Evolutionary conservation across 2,888 invertebrate species (phyloP).

Genomic region (Agrotis ipsilon): DNA sequence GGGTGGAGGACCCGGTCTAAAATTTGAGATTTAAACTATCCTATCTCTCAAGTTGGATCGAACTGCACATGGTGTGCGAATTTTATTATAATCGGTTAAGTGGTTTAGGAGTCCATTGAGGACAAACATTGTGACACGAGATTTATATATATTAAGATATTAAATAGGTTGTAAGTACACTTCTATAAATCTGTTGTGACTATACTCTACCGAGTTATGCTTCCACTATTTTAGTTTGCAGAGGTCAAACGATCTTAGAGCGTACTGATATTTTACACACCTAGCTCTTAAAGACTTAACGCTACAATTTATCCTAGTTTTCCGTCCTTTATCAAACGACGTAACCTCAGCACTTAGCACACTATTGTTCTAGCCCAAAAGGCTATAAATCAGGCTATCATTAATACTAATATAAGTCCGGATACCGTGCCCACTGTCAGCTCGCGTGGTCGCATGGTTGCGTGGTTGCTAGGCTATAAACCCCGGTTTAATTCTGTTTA

Average conservation of each 20-base stretch:
- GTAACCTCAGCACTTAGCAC: neutral
- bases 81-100: no score
- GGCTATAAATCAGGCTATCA: slow-evolving; percentile 26
- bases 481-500: slow-evolving; percentile 62
- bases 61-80: no score
- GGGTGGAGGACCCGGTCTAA: no score
- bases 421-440: slow-evolving; percentile 48
- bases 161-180: no score
- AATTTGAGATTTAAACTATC: no score
- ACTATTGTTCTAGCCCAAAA: slow-evolving; percentile 24
- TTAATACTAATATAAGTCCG: slow-evolving; percentile 58
- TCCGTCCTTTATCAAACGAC: neutral
- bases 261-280: neutral
- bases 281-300: neutral
- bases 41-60: no score
- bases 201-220: neutral
- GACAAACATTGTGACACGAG: no score
- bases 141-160: no score
- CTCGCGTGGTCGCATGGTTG: slow-evolving; percentile 50
- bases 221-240: neutral
- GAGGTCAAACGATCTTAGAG: neutral
- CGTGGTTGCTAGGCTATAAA: slow-evolving; percentile 54
- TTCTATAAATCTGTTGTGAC: neutral
- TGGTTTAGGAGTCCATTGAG: no score
- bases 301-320: slow-evolving; percentile 3